phyloP scores from a whole-genome alignment of 2,888 invertebrate genomes.

The Melolontha melolontha region DNA sequence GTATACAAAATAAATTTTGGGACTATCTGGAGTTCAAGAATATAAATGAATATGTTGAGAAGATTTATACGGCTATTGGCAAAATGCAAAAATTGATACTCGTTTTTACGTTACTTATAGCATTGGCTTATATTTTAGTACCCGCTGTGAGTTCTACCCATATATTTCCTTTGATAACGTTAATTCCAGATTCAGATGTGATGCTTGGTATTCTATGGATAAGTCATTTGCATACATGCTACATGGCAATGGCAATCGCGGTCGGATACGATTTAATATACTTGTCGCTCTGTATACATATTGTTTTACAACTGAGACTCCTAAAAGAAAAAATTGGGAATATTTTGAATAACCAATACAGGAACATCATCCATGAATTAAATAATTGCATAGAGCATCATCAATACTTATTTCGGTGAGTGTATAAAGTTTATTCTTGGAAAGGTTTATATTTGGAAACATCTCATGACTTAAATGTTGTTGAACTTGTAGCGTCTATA shows the following conservation, averaged over 20 bases:
- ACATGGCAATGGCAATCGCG: not conserved
- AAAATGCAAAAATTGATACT: no score
- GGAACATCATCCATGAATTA: not conserved
- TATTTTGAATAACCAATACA: not conserved
- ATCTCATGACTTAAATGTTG: no score
- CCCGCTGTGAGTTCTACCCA: no score
- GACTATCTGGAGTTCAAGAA: no score
- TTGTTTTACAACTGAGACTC: not conserved
- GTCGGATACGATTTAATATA: not conserved
- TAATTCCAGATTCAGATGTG: not conserved
- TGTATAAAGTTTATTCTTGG: no score
- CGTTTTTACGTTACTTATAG: no score
- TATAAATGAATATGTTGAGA: no score
- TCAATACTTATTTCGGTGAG: slow-evolving; percentile 5
- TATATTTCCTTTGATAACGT: not conserved
- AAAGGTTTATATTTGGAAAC: no score
- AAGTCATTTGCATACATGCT: not conserved
- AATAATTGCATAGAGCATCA: not conserved
- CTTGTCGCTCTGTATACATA: slow-evolving; percentile 1
- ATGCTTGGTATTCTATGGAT: not conserved
- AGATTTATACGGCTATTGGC: no score
- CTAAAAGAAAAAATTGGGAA: slow-evolving; percentile 7
- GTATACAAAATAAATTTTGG: no score
- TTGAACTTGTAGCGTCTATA: no score
- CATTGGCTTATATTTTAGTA: no score